Evolutionary conservation across 2,797 vertebrate genomes (phyloP).

Genomic region (Miichthys miiuy): DNA sequence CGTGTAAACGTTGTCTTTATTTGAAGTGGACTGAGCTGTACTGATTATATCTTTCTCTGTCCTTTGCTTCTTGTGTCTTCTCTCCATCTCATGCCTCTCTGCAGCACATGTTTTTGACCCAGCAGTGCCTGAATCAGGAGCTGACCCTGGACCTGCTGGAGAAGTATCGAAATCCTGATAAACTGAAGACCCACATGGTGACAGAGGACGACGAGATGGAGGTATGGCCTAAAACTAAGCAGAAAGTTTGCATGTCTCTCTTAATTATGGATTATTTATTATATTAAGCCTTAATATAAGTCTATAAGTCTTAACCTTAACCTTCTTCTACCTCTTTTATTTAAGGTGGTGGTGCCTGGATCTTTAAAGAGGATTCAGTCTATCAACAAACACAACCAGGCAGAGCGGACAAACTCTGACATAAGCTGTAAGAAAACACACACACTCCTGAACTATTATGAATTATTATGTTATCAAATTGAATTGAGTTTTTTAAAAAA

Average conservation of each 20-base stretch:
- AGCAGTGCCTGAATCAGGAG: constrained; percentile 79
- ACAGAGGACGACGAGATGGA: constrained; percentile 90
- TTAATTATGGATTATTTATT: background rate
- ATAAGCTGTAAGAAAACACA: constrained; percentile 82
- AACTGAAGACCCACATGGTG: constrained; percentile 76
- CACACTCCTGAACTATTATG: background rate
- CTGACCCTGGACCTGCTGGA: constrained; percentile 92
- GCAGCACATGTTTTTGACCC: constrained; percentile 88
- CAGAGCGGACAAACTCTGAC: constrained; percentile 85
- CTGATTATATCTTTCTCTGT: background rate
- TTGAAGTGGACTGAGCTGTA: background rate
- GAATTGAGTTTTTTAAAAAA: background rate
- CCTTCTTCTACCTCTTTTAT: too few relatives aligned
- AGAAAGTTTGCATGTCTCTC: too few relatives aligned
- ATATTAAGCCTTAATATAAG: too few relatives aligned
- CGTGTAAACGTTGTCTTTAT: background rate
- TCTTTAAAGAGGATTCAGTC: constrained; percentile 90
- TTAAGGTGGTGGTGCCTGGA: constrained; percentile 74
- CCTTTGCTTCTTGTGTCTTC: background rate
- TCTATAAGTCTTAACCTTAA: too few relatives aligned
- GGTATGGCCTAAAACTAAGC: constrained; percentile 42
- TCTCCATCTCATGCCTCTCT: background rate
- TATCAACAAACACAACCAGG: constrained; percentile 87
- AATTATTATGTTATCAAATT: background rate
- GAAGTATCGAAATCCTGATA: constrained; percentile 88